Evolutionary conservation across 1,140 invertebrate species (phyloP).

Genomic region (Pseudomyrmex gracilis): DNA sequence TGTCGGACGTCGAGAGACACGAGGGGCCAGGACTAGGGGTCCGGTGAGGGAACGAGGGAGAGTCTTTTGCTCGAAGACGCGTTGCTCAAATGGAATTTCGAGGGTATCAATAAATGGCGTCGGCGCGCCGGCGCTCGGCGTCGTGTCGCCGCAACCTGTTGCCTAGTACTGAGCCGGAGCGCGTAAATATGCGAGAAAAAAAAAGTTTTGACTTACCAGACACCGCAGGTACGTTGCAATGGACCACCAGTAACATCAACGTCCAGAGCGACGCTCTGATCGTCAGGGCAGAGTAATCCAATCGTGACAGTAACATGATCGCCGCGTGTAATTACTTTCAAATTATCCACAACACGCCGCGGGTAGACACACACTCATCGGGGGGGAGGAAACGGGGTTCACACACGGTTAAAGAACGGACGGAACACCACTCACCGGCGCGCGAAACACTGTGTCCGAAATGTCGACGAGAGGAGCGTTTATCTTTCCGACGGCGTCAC

Average conservation of each 20-base stretch:
- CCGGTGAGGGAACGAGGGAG: neutral
- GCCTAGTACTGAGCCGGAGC: slow-evolving; percentile 75
- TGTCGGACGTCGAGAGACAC: slow-evolving; percentile 76
- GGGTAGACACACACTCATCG: slow-evolving; percentile 81
- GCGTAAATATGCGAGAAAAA: slow-evolving; percentile 34
- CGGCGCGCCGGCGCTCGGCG: slow-evolving; percentile 81
- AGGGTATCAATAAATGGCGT: too few relatives aligned
- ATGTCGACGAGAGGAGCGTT: slow-evolving; percentile 19
- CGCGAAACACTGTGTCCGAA: slow-evolving; percentile 55
- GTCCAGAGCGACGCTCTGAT: slow-evolving; percentile 47
- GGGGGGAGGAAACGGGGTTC: slow-evolving; percentile 64
- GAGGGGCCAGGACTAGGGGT: slow-evolving; percentile 61
- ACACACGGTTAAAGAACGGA: slow-evolving; percentile 73
- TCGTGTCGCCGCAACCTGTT: slow-evolving; percentile 78
- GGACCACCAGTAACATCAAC: slow-evolving; percentile 67
- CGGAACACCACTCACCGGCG: slow-evolving; percentile 62
- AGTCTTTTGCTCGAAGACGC: neutral
- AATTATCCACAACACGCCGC: slow-evolving; percentile 76
- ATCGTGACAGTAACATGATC: slow-evolving; percentile 80
- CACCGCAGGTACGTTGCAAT: slow-evolving; percentile 66
- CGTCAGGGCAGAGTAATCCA: slow-evolving; percentile 80
- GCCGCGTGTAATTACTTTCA: slow-evolving; percentile 68
- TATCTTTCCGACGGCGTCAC: slow-evolving; percentile 75
- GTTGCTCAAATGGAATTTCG: too few relatives aligned
- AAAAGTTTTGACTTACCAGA: slow-evolving; percentile 74